Conservation (phyloP, 2,888 invertebrate genomes). For the Andrena trimmerana region DNA sequence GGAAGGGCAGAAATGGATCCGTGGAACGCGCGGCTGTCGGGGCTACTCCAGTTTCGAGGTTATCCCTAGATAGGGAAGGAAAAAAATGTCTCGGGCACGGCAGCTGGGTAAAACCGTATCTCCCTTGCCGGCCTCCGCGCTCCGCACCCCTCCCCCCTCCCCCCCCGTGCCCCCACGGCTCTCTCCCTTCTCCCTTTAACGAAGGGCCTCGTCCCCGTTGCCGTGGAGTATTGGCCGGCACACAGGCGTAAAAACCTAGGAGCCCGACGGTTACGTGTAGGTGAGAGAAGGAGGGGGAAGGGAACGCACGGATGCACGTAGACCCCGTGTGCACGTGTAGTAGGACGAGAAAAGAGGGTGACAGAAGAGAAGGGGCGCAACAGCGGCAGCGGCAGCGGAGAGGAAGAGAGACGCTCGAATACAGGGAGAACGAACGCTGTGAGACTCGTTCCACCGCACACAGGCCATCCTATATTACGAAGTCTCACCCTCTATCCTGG, state of each 20-base stretch:
- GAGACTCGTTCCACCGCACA: conserved; percentile 82
- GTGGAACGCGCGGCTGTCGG: conserved; percentile 49
- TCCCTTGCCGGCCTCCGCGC: conserved; percentile 50
- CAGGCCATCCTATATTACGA: conserved; percentile 82
- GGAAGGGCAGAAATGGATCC: conserved; percentile 55
- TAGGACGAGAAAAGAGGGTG: conserved; percentile 69
- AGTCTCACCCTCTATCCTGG: conserved; percentile 79
- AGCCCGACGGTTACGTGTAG: conserved; percentile 58
- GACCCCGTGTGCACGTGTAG: conserved; percentile 58
- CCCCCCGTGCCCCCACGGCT: not conserved
- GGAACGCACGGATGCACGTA: conserved; percentile 50
- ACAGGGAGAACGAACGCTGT: conserved; percentile 74
- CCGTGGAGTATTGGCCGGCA: conserved; percentile 78
- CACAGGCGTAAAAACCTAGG: conserved; percentile 76
- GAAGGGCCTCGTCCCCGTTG: conserved; percentile 71
- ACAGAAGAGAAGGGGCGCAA: conserved; percentile 46
- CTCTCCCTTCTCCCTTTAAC: conserved; percentile 53
- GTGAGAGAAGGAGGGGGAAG: conserved; percentile 37
- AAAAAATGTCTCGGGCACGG: conserved; percentile 77
- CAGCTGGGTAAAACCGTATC: conserved; percentile 80
- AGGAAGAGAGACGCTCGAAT: conserved; percentile 65
- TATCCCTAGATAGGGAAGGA: conserved; percentile 78
- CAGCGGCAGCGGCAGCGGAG: conserved; percentile 28
- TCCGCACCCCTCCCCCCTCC: not conserved
- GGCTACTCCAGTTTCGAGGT: conserved; percentile 78